Conservation (phyloP, 2,113 vertebrate species). For the Catagonus wagneri region DNA sequence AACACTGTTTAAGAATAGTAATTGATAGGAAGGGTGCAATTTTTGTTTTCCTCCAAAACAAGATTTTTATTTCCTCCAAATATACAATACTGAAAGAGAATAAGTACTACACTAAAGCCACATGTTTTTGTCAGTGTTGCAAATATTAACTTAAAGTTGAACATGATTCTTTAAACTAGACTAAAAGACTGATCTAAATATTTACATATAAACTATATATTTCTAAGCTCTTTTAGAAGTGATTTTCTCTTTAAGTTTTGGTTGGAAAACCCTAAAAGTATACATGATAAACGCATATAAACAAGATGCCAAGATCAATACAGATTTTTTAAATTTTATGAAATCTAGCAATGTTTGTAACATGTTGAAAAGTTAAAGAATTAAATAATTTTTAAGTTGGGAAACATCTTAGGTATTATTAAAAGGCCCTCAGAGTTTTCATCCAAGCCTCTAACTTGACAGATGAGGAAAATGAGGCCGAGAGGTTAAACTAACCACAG, state of each 20-base stretch:
- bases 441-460: background rate
- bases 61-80: constrained; percentile 30
- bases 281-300: background rate
- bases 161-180: constrained; percentile 2
- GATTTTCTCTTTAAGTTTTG: constrained; percentile 18
- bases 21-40: constrained; percentile 36
- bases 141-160: background rate
- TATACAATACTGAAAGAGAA: background rate
- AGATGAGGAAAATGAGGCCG: constrained; percentile 15
- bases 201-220: background rate
- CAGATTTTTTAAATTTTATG: background rate
- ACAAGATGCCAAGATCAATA: background rate
- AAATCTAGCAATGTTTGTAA: background rate
- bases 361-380: background rate
- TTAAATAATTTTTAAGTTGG: background rate
- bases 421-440: background rate
- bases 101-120: background rate
- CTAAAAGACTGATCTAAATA: background rate
- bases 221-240: constrained; percentile 4
- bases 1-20: background rate
- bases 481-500: background rate
- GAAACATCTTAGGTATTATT: background rate
- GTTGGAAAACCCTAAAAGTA: constrained; percentile 36
- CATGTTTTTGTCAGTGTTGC: background rate
- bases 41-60: constrained; percentile 42